A percentile compares a stretch with the other conserved stretches of the same genome.
Evolutionary conservation across 2,113 vertebrate species (phyloP).

Genomic region (Myiozetetes cayanensis): DNA sequence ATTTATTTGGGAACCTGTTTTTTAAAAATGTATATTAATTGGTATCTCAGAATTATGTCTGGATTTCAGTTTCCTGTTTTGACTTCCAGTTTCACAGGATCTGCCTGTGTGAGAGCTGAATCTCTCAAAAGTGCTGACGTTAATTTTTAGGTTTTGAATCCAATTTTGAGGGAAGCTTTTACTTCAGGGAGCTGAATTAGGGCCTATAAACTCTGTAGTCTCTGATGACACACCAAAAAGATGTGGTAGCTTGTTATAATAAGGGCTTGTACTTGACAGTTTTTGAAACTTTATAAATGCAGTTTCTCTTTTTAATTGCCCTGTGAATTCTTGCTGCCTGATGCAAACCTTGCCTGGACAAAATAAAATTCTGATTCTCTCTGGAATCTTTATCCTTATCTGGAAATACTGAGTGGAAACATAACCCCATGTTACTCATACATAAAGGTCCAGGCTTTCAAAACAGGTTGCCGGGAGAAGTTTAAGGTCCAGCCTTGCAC

Average conservation of each 20-base stretch:
- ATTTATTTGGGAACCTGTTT: not conserved
- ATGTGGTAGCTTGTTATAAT: not conserved
- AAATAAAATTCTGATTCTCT: not conserved
- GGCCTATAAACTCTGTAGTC: not conserved
- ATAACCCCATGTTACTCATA: not conserved
- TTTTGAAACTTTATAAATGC: not conserved
- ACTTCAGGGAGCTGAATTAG: not conserved
- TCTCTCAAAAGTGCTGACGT: not conserved
- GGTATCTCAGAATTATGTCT: not conserved
- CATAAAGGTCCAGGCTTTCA: not conserved
- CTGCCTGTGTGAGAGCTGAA: not conserved
- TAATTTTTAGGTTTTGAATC: slow-evolving; percentile 1
- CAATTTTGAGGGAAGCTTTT: not conserved
- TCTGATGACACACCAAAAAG: not conserved
- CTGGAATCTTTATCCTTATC: not conserved
- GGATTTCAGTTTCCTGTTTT: not conserved
- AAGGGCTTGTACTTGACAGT: not conserved
- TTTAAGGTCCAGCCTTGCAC: not conserved
- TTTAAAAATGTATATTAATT: not conserved
- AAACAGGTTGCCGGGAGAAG: not conserved
- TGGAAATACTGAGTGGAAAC: not conserved
- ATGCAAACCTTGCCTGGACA: not conserved
- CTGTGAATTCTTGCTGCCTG: not conserved
- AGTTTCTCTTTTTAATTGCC: not conserved
- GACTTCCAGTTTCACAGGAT: not conserved